Percentiles rank a stretch among this genome's conserved stretches.
Conservation (phyloP, 2,888 invertebrate species). For the Dasypolia templi region DNA sequence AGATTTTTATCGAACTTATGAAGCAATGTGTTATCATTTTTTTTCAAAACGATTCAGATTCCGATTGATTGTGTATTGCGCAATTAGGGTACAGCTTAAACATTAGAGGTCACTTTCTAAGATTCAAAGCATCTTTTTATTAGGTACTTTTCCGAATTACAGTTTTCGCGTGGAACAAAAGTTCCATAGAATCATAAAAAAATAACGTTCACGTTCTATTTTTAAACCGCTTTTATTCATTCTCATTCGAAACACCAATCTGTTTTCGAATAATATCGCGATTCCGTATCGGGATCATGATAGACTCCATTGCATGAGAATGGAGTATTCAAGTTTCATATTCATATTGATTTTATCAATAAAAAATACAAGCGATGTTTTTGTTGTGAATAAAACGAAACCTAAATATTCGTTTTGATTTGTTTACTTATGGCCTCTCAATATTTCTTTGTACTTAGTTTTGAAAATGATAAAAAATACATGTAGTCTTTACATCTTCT, state of each 20-base stretch:
- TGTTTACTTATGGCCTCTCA: constrained; percentile 16
- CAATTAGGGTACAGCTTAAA: too few relatives aligned
- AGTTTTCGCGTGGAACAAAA: constrained; percentile 15
- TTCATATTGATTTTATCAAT: constrained; percentile 38
- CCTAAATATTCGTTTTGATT: constrained; percentile 18
- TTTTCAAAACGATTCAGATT: too few relatives aligned
- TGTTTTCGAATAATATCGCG: constrained; percentile 38
- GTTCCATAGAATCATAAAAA: constrained; percentile 34
- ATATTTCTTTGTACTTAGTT: constrained; percentile 24
- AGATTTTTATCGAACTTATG: too few relatives aligned
- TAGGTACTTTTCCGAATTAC: background rate
- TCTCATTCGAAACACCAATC: constrained; percentile 45
- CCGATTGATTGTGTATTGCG: too few relatives aligned
- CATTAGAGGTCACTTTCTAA: background rate
- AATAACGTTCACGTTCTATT: constrained; percentile 44
- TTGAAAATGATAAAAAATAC: constrained; percentile 7
- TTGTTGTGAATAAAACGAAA: constrained; percentile 16
- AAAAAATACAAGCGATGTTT: constrained; percentile 34
- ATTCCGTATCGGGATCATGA: constrained; percentile 41
- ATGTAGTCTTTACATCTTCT: constrained; percentile 5
- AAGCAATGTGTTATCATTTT: too few relatives aligned
- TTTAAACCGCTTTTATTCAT: constrained; percentile 45
- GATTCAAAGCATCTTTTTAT: background rate
- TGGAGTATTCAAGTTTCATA: constrained; percentile 34
- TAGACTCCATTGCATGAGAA: constrained; percentile 49